Base-by-base conservation (phyloP, 2,797 vertebrate species). In the Enteromius radiatus region DNA sequence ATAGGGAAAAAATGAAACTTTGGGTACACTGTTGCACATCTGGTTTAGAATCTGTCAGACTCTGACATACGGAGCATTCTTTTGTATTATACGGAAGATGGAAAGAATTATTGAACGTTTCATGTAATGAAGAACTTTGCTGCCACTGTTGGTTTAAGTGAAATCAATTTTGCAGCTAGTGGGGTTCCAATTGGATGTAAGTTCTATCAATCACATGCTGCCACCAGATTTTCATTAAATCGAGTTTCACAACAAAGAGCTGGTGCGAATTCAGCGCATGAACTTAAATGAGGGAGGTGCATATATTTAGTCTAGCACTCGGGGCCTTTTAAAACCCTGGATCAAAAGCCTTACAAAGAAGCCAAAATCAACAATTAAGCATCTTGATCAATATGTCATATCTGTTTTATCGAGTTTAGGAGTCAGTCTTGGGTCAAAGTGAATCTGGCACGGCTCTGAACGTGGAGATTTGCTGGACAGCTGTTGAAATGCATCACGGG, bases 81-180 rank as follows among this genome's bases (percentile, higher is more conserved):
- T 92, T 94, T 93, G 95, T 93, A 94, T 83, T 77, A 93, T 92
- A 92, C 92, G 90, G 92, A 91, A 94, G 93, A 93, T 91, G 95
- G 93, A 94, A 95, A 95, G 95, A 95, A 94, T 94, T 94, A 95
- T 93, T 93, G 94, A 95, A 95, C 91, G 91, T 95, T 94, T 95
- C 93, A 93, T 95, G 93, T 96, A 96, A 97, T 95, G 94, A 96
- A 96, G 96, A 96, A 95, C 94, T 94, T 91, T 89, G 92, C 92
- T 90, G 88, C 93, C 80, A 87, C 89, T 69, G 93, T 96, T 94
- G 93, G 92, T 94, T 94, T 93, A 93, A 90, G 91, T 85, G 89
- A 94, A 95, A 96, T 95, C 95, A 93, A 96, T 96, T 96, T 93
- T 89, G 90, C 85, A 92, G 82, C 89, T 92, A 89, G 89, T 86